phyloP scores from a whole-genome alignment of 2,888 invertebrate species.

The Ennomos erosarius region DNA sequence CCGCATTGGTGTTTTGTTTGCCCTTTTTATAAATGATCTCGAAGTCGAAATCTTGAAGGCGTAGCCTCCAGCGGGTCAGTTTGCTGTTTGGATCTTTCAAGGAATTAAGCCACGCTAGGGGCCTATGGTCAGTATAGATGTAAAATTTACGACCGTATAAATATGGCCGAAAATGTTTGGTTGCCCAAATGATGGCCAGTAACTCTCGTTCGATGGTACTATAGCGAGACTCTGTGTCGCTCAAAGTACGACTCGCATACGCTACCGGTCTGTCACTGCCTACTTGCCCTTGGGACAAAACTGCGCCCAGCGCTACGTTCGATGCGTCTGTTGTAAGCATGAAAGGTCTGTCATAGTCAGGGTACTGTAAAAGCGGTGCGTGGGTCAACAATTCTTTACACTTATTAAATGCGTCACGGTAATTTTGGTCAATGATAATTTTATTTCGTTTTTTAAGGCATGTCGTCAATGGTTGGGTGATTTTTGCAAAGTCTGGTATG shows the following conservation, averaged over 20 bases:
- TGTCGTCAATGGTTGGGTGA: constrained; percentile 11
- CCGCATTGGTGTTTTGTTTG: background rate
- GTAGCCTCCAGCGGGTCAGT: background rate
- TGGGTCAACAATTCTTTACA: constrained; percentile 13
- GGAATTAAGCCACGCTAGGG: background rate
- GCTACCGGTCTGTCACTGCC: background rate
- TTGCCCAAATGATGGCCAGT: background rate
- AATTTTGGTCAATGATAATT: constrained; percentile 7
- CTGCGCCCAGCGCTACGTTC: constrained; percentile 8
- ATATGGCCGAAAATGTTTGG: background rate
- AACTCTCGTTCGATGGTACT: constrained; percentile 12
- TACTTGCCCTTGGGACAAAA: background rate
- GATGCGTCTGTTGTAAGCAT: constrained; percentile 23
- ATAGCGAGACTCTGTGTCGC: background rate
- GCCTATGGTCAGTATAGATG: background rate
- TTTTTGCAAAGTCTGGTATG: constrained; percentile 20
- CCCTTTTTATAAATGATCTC: background rate
- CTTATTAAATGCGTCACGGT: constrained; percentile 10
- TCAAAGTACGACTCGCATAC: background rate
- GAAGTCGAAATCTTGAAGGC: background rate
- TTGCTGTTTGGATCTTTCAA: background rate
- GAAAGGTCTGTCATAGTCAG: constrained; percentile 6
- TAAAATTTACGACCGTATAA: constrained; percentile 7
- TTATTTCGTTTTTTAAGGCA: constrained; percentile 15
- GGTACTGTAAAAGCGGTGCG: constrained; percentile 7